These are phyloP conservation scores for Coronaproctus castanopsis DNA, from an alignment of 2,888 invertebrate genomes.

Conservation along the genomic window DNA sequence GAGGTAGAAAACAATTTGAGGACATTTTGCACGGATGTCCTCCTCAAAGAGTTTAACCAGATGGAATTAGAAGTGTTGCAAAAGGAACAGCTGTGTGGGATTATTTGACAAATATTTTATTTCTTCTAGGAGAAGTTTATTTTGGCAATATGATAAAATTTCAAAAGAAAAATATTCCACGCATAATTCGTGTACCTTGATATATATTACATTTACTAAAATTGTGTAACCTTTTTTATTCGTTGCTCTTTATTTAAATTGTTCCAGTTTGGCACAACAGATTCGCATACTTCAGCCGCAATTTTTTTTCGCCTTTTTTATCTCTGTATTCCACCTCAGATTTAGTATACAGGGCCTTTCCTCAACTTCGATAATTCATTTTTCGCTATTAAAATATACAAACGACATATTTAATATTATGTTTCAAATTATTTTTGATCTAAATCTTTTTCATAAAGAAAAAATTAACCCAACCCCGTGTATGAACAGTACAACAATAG, in stretches of 20 bases:
- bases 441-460: too few relatives aligned
- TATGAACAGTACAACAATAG: too few relatives aligned
- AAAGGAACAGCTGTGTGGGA: neutral
- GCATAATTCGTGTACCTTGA: neutral
- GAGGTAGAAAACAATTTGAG: neutral
- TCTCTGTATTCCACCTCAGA: too few relatives aligned
- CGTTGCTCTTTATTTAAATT: neutral
- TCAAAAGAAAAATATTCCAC: neutral
- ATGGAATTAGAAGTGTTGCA: neutral
- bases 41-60: neutral
- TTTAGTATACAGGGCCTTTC: too few relatives aligned
- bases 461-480: too few relatives aligned
- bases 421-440: too few relatives aligned
- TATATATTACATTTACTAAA: neutral
- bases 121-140: neutral
- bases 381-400: neutral
- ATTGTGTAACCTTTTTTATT: neutral
- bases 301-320: neutral
- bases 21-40: neutral
- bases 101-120: neutral
- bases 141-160: neutral
- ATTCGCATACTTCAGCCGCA: neutral
- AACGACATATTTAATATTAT: neutral
- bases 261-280: neutral
- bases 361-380: neutral